Percentiles rank a stretch among this genome's conserved stretches.
Conservation (phyloP, 2,113 vertebrate species). For the Pterocles burchelli region DNA sequence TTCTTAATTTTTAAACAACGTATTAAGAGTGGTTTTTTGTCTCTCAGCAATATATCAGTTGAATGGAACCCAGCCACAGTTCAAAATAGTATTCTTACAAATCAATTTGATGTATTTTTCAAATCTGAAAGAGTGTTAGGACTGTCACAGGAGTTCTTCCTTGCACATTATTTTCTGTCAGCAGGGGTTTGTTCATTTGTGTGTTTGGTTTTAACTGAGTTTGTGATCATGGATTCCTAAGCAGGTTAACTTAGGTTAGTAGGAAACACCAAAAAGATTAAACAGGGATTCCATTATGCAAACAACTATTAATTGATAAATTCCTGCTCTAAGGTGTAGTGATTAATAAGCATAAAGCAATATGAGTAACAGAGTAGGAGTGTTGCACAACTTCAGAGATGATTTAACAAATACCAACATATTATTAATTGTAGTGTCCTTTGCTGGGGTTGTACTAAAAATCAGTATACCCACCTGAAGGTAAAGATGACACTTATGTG, state of each 20-base stretch:
- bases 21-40: neutral
- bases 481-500: neutral
- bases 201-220: neutral
- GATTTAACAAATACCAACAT: neutral
- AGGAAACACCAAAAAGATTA: neutral
- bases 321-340: neutral
- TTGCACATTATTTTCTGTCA: neutral
- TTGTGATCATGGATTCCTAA: neutral
- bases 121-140: neutral
- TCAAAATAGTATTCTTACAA: slow-evolving; percentile 30
- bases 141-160: slow-evolving; percentile 5
- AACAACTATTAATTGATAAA: neutral
- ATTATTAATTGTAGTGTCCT: neutral
- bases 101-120: slow-evolving; percentile 50
- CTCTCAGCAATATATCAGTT: neutral
- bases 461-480: neutral
- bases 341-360: neutral
- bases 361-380: neutral
- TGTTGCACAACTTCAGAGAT: neutral
- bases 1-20: slow-evolving; percentile 47
- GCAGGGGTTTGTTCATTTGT: neutral
- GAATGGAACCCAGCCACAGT: neutral
- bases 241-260: neutral
- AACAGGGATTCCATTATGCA: neutral
- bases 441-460: neutral